Conservation (phyloP, 2,797 vertebrate species). For the Sitta carolinensis region DNA sequence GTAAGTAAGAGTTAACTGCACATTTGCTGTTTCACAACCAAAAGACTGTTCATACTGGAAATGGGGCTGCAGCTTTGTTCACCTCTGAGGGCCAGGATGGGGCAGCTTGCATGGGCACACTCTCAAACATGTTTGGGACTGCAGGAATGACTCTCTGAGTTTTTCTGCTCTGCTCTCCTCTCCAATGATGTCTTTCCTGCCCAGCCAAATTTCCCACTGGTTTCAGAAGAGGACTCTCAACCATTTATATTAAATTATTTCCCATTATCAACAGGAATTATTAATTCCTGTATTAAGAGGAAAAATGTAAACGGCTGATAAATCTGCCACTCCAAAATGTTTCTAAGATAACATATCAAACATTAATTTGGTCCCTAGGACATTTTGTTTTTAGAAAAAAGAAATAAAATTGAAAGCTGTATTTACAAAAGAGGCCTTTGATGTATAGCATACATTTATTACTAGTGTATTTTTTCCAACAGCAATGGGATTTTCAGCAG, state of each 20-base stretch:
- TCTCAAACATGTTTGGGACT: not conserved
- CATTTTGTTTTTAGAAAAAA: not conserved
- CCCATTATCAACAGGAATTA: conserved; percentile 30
- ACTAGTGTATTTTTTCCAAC: not conserved
- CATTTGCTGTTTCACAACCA: not conserved
- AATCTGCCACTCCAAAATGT: conserved; percentile 28
- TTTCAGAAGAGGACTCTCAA: conserved; percentile 12
- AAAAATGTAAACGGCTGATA: conserved; percentile 55
- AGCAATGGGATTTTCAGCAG: conserved; percentile 45
- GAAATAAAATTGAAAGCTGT: not conserved
- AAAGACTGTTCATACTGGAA: not conserved
- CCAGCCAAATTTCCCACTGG: not conserved
- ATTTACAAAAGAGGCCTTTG: conserved; percentile 46
- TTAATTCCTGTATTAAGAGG: conserved; percentile 24
- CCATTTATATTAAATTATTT: conserved; percentile 41
- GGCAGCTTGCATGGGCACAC: not conserved
- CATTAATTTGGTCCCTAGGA: conserved; percentile 6
- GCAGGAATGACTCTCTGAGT: not conserved
- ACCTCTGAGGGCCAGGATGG: not conserved
- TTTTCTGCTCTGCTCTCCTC: not conserved
- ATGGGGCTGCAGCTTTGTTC: not conserved
- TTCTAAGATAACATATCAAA: conserved; percentile 48
- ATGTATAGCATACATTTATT: conserved; percentile 45
- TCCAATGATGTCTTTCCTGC: not conserved
- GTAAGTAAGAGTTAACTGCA: not conserved